Conservation (phyloP, 2,113 vertebrate genomes). For the Plestiodon gilberti region DNA sequence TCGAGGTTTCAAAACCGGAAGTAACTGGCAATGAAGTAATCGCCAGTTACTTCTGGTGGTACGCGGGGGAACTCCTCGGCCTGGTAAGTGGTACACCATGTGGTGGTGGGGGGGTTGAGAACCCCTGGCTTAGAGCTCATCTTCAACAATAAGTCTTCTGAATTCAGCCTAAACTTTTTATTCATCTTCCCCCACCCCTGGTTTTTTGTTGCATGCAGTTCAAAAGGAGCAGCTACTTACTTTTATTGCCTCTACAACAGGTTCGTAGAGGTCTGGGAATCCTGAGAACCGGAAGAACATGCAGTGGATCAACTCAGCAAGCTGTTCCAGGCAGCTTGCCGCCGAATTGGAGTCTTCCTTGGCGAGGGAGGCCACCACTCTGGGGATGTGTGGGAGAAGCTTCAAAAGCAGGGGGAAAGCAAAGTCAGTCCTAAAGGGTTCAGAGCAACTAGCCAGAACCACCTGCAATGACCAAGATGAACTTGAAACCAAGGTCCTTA, state of each 20-base stretch:
- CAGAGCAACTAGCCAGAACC: not conserved
- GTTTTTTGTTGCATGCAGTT: fast-evolving
- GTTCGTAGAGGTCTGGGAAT: conserved; percentile 84
- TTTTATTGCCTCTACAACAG: conserved; percentile 81
- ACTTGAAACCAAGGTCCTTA: not conserved
- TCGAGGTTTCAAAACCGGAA: no score
- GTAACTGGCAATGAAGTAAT: no score
- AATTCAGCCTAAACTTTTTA: not conserved
- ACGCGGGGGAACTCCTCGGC: no score
- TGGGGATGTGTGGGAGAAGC: conserved; percentile 82
- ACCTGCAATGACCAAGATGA: not conserved
- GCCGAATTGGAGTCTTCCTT: conserved; percentile 82
- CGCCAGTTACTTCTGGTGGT: no score
- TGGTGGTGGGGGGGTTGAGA: no score
- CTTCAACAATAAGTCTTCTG: no score
- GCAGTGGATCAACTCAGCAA: conserved; percentile 82
- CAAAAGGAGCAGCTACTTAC: conserved; percentile 68
- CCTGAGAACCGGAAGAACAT: conserved; percentile 86
- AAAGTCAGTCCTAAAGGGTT: not conserved
- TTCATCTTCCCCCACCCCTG: not conserved
- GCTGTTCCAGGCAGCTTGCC: conserved; percentile 76
- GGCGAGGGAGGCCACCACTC: conserved; percentile 76
- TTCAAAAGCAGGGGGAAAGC: conserved; percentile 49
- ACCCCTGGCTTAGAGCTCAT: no score
- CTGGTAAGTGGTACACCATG: no score